phyloP scores from a whole-genome alignment of 1,140 invertebrate genomes.

The Neuroterus valhalla region DNA sequence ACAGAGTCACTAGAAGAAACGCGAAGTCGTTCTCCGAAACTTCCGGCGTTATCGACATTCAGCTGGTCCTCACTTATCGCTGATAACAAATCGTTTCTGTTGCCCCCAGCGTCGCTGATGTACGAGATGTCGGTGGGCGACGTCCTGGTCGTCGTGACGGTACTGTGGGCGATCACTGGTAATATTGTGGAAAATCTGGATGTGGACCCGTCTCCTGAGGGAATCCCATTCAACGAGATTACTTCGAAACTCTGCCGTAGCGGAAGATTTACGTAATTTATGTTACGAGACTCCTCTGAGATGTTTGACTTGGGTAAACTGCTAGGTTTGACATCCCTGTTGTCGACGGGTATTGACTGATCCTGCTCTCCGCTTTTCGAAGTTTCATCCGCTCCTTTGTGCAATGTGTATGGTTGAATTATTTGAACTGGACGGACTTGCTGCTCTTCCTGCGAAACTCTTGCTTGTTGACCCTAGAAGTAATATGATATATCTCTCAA shows the following conservation, averaged over 20 bases:
- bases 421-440: conserved; percentile 35
- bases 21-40: conserved; percentile 52
- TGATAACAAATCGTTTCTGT: conserved; percentile 34
- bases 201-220: conserved; percentile 28
- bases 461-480: background rate
- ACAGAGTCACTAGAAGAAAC: background rate
- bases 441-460: background rate
- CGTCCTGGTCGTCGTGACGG: background rate
- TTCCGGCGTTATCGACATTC: conserved; percentile 50
- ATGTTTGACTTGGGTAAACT: conserved; percentile 37
- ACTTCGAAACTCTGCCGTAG: conserved; percentile 39
- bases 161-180: conserved; percentile 19
- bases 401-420: conserved; percentile 47
- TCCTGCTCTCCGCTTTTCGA: conserved; percentile 2
- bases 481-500: background rate
- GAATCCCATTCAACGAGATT: conserved; percentile 40
- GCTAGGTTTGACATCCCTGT: conserved; percentile 47
- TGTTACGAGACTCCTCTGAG: conserved; percentile 41
- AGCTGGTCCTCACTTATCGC: conserved; percentile 52
- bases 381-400: conserved; percentile 15
- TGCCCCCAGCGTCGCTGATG: conserved; percentile 4
- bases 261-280: conserved; percentile 49
- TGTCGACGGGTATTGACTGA: conserved; percentile 36
- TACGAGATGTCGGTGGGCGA: conserved; percentile 15
- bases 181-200: conserved; percentile 8